A percentile compares a stretch with the other conserved stretches of the same genome.
phyloP scores from a whole-genome alignment of 2,797 vertebrate species.

The Danio jaintianensis region DNA sequence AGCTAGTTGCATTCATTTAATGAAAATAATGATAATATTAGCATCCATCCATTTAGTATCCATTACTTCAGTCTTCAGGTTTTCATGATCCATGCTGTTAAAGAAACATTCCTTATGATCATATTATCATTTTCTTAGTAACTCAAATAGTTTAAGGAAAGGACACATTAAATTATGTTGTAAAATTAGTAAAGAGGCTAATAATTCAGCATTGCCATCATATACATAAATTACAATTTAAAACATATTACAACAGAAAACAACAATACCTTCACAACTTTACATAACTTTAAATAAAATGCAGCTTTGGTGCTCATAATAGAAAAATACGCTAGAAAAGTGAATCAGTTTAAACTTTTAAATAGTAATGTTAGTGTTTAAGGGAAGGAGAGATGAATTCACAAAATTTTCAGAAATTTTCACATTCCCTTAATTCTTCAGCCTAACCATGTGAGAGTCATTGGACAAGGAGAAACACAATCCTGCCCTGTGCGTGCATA shows the following conservation, averaged over 20 bases:
- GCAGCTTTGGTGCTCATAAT: neutral
- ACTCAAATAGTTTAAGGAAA: neutral
- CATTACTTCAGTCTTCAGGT: neutral
- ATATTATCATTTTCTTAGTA: no score
- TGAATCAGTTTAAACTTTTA: neutral
- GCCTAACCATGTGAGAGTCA: slow-evolving; percentile 69
- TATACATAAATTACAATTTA: neutral
- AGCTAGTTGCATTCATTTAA: neutral
- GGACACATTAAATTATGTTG: neutral
- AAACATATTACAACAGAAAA: neutral
- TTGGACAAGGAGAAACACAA: slow-evolving; percentile 56
- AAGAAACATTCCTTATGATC: no score
- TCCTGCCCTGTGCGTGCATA: slow-evolving; percentile 35
- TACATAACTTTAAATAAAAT: neutral
- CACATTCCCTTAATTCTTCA: slow-evolving; percentile 51
- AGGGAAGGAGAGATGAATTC: neutral
- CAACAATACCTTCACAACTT: neutral
- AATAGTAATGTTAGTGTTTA: neutral
- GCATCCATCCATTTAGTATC: no score
- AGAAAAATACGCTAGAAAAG: neutral
- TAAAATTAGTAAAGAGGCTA: neutral
- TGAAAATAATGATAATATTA: neutral
- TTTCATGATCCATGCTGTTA: neutral
- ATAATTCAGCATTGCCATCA: neutral
- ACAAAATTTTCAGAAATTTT: slow-evolving; percentile 33